phyloP scores from a whole-genome alignment of 2,797 vertebrate genomes.

The Melanotaenia boesemani region DNA sequence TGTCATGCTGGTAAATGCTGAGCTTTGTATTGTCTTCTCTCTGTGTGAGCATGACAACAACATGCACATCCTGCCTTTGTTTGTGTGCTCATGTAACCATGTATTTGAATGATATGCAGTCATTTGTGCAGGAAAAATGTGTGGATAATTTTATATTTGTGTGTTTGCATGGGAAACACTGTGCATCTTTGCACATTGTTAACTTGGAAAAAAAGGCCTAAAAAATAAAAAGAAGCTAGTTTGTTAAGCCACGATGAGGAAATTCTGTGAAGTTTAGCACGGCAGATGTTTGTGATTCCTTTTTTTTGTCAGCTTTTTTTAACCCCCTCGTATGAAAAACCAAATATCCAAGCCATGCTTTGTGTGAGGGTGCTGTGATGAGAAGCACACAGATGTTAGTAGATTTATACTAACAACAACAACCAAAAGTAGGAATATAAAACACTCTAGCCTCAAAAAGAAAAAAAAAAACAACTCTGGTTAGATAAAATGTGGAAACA shows the following conservation, averaged over 20 bases:
- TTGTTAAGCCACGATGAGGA: constrained; percentile 2
- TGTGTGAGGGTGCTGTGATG: constrained; percentile 1
- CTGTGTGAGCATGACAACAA: constrained; percentile 32
- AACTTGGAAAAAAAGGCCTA: constrained; percentile 30
- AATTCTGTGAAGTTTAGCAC: constrained; percentile 21
- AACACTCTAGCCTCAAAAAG: background rate
- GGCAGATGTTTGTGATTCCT: background rate
- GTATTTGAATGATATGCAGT: constrained; percentile 13
- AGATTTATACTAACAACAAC: background rate
- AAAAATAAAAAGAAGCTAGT: constrained; percentile 9
- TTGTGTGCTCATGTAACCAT: constrained; percentile 10
- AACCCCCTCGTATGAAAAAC: constrained; percentile 5
- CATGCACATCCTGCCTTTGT: constrained; percentile 45
- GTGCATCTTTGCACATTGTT: constrained; percentile 22
- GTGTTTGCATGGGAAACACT: background rate
- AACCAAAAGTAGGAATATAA: constrained; percentile 13
- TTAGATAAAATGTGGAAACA: background rate
- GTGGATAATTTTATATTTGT: constrained; percentile 20
- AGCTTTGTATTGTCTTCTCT: constrained; percentile 49
- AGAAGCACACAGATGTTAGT: background rate
- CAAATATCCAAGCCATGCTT: background rate
- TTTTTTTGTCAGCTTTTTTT: constrained; percentile 4
- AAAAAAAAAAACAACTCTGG: background rate
- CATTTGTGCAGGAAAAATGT: constrained; percentile 5
- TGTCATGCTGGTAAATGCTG: constrained; percentile 59